These are phyloP conservation scores for Anodontia alba DNA, from an alignment of 2,888 invertebrate genomes.

Conservation along the genomic window DNA sequence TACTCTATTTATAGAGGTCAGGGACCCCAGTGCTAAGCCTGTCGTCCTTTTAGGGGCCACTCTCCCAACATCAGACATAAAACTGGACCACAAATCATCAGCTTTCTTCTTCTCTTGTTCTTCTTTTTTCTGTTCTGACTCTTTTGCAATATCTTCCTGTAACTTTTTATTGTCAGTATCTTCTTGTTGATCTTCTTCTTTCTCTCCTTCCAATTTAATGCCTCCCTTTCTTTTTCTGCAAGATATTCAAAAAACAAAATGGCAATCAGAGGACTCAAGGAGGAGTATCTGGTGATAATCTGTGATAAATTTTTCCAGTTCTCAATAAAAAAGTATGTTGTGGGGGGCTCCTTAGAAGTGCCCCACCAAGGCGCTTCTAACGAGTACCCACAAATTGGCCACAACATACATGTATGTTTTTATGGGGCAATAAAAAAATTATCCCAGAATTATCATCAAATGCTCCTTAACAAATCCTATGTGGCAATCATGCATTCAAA, in stretches of 20 bases:
- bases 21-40: constrained; percentile 39
- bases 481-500: too few relatives aligned
- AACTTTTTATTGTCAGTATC: constrained; percentile 64
- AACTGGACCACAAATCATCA: constrained; percentile 84
- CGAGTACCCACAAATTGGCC: too few relatives aligned
- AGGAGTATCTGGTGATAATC: background rate
- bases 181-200: constrained; percentile 48
- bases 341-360: too few relatives aligned
- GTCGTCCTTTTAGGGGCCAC: constrained; percentile 67
- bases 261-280: background rate
- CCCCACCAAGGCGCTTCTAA: too few relatives aligned
- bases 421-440: too few relatives aligned
- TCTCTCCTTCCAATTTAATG: constrained; percentile 69
- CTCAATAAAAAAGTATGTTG: too few relatives aligned
- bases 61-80: constrained; percentile 82
- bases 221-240: constrained; percentile 77
- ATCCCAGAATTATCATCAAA: too few relatives aligned
- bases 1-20: constrained; percentile 50
- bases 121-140: constrained; percentile 73
- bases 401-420: too few relatives aligned
- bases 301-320: too few relatives aligned
- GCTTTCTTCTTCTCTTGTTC: constrained; percentile 81
- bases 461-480: too few relatives aligned
- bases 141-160: constrained; percentile 68
- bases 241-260: background rate